A percentile compares a stretch with the other conserved stretches of the same genome.
phyloP scores from a whole-genome alignment of 2,888 invertebrate genomes.

The Tetragnatha montana region DNA sequence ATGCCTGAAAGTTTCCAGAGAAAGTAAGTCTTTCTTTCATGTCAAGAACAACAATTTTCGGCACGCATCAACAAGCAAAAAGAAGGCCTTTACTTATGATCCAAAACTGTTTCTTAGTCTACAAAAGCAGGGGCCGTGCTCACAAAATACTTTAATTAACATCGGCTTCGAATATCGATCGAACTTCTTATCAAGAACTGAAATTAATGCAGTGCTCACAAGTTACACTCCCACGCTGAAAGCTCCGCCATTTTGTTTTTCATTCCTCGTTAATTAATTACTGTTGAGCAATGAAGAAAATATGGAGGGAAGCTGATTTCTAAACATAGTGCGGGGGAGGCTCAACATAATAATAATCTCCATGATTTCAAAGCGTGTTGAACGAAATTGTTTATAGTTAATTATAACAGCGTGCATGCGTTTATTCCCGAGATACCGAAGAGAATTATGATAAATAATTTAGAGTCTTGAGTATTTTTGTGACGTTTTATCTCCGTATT shows the following conservation, averaged over 20 bases:
- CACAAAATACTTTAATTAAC: conserved; percentile 32
- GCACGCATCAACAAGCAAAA: not conserved
- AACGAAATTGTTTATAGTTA: conserved; percentile 17
- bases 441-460: not conserved
- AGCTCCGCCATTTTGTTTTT: conserved; percentile 9
- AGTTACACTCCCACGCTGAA: not conserved
- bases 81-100: not conserved
- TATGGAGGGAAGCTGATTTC: not conserved
- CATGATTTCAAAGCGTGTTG: conserved; percentile 23
- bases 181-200: conserved; percentile 25
- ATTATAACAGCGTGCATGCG: not conserved
- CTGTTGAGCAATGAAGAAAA: conserved; percentile 10
- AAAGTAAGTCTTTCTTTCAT: not conserved
- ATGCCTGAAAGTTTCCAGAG: not conserved
- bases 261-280: conserved; percentile 24
- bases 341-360: conserved; percentile 16
- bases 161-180: conserved; percentile 36
- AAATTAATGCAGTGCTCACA: conserved; percentile 18
- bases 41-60: not conserved
- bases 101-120: not conserved
- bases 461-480: no score
- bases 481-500: not conserved
- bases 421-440: not conserved
- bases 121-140: not conserved
- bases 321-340: not conserved